These are phyloP conservation scores for Stenurella melanura DNA, from an alignment of 2,888 invertebrate genomes.

Conservation along the genomic window DNA sequence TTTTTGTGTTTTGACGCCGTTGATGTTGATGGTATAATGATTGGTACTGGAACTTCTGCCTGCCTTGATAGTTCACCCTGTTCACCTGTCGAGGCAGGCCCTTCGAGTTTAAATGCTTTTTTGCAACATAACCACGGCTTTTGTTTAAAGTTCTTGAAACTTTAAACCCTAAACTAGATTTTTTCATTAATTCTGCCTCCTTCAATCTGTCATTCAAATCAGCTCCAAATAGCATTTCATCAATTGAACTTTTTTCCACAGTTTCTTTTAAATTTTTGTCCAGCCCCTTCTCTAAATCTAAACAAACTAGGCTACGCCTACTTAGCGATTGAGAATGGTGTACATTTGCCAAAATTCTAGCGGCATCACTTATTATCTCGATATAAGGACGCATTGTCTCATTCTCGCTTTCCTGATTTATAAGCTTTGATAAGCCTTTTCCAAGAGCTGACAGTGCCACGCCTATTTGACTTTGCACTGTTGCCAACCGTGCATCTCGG, in stretches of 20 bases:
- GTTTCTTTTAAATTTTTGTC: slow-evolving; percentile 27
- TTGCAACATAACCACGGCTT: no score
- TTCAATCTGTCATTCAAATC: no score
- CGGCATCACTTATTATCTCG: slow-evolving; percentile 39
- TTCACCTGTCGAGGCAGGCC: no score
- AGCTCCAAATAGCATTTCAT: slow-evolving; percentile 24
- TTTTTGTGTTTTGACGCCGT: no score
- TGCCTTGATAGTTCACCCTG: no score
- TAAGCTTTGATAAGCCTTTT: no score
- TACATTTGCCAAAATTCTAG: no score
- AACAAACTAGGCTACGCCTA: slow-evolving; percentile 21
- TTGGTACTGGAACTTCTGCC: no score
- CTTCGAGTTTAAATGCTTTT: no score
- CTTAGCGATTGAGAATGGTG: slow-evolving; percentile 38
- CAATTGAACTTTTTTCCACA: slow-evolving; percentile 22
- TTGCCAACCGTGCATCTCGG: slow-evolving; percentile 29
- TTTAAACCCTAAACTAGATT: slow-evolving; percentile 30
- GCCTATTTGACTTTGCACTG: no score
- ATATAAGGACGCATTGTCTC: slow-evolving; percentile 28
- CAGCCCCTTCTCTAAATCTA: slow-evolving; percentile 22
- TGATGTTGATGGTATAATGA: no score
- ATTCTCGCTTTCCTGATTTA: slow-evolving; percentile 18
- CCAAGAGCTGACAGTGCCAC: no score
- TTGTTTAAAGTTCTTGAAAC: slow-evolving; percentile 10
- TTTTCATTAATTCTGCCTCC: slow-evolving; percentile 22